phyloP scores from a whole-genome alignment of 2,797 vertebrate genomes.

The Pseudopleuronectes americanus region DNA sequence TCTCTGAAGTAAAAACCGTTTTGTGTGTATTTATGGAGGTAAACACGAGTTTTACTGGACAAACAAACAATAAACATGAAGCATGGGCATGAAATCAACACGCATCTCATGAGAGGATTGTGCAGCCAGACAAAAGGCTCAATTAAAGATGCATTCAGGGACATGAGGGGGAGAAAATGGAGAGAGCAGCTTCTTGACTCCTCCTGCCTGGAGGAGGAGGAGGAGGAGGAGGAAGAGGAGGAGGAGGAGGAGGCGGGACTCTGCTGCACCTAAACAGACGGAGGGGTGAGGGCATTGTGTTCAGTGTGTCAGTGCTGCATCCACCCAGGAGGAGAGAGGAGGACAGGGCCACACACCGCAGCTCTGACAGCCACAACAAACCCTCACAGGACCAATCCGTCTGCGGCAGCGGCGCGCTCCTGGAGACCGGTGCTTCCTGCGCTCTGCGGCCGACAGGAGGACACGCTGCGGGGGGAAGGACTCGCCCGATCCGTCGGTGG shows the following conservation, averaged over 20 bases:
- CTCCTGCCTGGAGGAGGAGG: conserved; percentile 68
- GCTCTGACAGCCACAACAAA: background rate
- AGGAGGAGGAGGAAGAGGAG: conserved; percentile 59
- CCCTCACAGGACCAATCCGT: background rate
- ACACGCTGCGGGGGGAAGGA: background rate
- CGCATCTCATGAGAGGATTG: background rate
- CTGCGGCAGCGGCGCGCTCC: too few species aligned
- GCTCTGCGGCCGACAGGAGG: background rate
- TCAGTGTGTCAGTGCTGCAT: conserved; percentile 76
- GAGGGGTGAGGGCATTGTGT: conserved; percentile 78
- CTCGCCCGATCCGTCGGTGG: conserved; percentile 40
- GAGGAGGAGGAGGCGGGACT: conserved; percentile 73
- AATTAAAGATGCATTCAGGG: conserved; percentile 46
- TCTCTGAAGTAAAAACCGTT: rapidly evolving
- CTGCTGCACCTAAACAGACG: conserved; percentile 82
- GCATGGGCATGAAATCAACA: background rate
- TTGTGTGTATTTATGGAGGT: too few species aligned
- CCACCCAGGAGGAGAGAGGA: conserved; percentile 22
- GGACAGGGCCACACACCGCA: background rate
- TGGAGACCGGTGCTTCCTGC: too few species aligned
- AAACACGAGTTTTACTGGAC: background rate
- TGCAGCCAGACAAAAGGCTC: conserved; percentile 33
- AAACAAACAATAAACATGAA: background rate
- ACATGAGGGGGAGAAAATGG: conserved; percentile 54
- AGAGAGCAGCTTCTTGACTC: conserved; percentile 74